Base-by-base conservation (phyloP, 1,140 invertebrate species). In the Aphaenogaster ashmeadi region DNA sequence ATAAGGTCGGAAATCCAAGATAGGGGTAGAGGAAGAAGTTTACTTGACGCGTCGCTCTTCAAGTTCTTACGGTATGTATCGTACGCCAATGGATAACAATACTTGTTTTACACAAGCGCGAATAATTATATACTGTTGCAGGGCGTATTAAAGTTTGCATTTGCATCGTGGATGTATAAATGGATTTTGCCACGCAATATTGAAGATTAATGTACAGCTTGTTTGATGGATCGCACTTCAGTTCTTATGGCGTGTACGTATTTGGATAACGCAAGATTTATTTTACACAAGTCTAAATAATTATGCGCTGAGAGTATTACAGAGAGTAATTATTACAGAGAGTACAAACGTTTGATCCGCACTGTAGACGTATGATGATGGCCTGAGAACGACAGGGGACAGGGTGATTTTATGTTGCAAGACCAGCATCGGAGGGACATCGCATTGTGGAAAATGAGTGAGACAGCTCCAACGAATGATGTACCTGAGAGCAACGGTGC, bases 401-500 rank as follows among this genome's bases (percentile, higher is more conserved):
- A 50, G 62, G 3, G 50, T 52, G n/a, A 38, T 50, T 75, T 62
- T 54, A 50, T 64, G 41, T 36, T 44, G 8, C 15, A 8, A 72
- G 44, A 79, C 0, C 11, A 69, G 41, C 3, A 41, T 58, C 0
- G 58, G 15, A 15, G 5, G 9, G 4, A 13, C 21, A 18, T 27
- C 27, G 11, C 47, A 71, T 79, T 5, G 8, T 9, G n/a, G 21
- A 78, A 78, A 81, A 93, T 94, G 93, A 93, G 86, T 52, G 93
- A 93, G 80, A 91, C 13, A 47, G 21, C 33, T 36, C 56, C 88
- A 38, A 41, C 72, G 11, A 93, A 89, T 85, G 91, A 92, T 71
- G 64, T 88, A 27, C 54, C 88, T 38, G 91, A 93, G 74, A 92
- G 87, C 33, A 94, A 93, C 8, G 91, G 87, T 67, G 88, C 71